Evolutionary conservation across 2,888 invertebrate genomes (phyloP).

Genomic region (Nemoura dubitans): DNA sequence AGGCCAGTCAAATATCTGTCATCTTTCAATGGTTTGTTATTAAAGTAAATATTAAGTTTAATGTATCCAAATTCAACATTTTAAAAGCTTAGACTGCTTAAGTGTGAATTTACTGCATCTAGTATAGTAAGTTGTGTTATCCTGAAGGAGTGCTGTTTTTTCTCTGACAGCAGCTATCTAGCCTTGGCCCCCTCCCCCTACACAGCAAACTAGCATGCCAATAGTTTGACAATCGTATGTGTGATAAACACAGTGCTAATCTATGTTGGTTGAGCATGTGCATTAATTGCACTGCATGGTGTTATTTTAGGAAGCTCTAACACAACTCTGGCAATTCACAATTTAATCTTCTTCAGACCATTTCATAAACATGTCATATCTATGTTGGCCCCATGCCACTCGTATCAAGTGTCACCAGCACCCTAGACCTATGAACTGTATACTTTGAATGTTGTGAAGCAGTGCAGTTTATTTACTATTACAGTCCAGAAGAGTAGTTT

Average conservation of each 20-base stretch:
- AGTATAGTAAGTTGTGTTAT: no score
- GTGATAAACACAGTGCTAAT: background rate
- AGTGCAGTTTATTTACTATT: background rate
- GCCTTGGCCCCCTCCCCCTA: background rate
- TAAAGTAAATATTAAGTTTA: no score
- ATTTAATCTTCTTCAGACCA: background rate
- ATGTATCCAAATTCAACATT: no score
- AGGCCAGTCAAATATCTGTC: background rate
- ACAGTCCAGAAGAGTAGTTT: background rate
- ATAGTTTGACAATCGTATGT: background rate
- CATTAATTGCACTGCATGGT: background rate
- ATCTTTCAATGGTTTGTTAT: background rate
- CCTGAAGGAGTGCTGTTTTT: background rate
- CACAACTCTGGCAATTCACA: background rate
- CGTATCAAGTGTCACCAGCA: background rate
- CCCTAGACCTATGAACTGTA: background rate
- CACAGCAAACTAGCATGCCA: background rate
- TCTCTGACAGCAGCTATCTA: background rate
- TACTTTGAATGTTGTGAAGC: background rate
- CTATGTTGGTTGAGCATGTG: background rate
- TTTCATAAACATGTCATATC: conserved; percentile 7
- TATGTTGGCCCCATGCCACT: background rate
- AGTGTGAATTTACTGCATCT: no score
- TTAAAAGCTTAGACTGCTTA: no score
- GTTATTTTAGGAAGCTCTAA: background rate